Percentiles rank a stretch among this genome's conserved stretches.
Evolutionary conservation across 2,113 vertebrate genomes (phyloP).

Genomic region (Symphodus melops): DNA sequence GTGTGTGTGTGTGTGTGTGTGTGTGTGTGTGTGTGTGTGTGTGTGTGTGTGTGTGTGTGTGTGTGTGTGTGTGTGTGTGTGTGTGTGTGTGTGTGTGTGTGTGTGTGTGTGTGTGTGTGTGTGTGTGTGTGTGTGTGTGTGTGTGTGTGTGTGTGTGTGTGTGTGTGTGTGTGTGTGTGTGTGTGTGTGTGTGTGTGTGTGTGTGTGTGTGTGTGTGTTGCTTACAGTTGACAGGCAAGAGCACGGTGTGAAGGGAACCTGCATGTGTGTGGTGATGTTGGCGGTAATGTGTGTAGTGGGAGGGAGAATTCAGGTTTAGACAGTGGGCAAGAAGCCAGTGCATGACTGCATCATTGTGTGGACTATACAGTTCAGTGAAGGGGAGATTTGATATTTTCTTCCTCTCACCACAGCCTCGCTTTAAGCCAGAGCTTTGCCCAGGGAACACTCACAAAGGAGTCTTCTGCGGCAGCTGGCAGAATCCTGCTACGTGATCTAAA

Average conservation of each 20-base stretch:
- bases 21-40: slow-evolving; percentile 7
- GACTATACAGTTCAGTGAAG: slow-evolving; percentile 77
- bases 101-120: slow-evolving; percentile 8
- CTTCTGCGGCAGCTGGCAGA: slow-evolving; percentile 73
- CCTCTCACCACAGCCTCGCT: slow-evolving; percentile 67
- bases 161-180: slow-evolving; percentile 18
- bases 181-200: too few species aligned
- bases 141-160: slow-evolving; percentile 17
- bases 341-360: slow-evolving; percentile 75
- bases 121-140: background rate
- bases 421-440: slow-evolving; percentile 74
- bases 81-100: slow-evolving; percentile 9
- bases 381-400: slow-evolving; percentile 79
- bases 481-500: slow-evolving; percentile 83
- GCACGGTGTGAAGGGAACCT: slow-evolving; percentile 29
- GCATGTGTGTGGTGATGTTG: slow-evolving; percentile 33
- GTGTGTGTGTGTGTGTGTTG: slow-evolving; percentile 21
- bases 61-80: too few species aligned
- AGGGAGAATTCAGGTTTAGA: slow-evolving; percentile 68
- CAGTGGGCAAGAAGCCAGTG: slow-evolving; percentile 68
- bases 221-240: slow-evolving; percentile 16
- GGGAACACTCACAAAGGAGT: slow-evolving; percentile 77
- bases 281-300: slow-evolving; percentile 57
- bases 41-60: slow-evolving; percentile 28
- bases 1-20: slow-evolving; percentile 2